Evolutionary conservation across 2,888 invertebrate genomes (phyloP).

Genomic region (Harpalus rufipes): DNA sequence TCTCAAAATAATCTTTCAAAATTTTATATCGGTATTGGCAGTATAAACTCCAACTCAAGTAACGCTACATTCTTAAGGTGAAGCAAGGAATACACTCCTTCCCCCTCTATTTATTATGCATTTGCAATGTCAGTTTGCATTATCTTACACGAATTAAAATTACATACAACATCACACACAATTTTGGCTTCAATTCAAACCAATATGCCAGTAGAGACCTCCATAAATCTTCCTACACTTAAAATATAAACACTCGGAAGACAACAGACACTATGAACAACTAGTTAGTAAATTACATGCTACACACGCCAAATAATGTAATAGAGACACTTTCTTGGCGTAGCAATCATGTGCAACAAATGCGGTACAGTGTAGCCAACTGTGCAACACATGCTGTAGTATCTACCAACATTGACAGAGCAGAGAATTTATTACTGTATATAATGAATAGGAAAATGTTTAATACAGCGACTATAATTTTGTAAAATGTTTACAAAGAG

Average conservation of each 20-base stretch:
- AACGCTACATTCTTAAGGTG: too few relatives aligned
- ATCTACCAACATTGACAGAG: neutral
- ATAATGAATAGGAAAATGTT: neutral
- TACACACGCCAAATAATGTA: neutral
- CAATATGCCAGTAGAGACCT: neutral
- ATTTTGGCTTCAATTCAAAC: neutral
- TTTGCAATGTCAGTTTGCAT: too few relatives aligned
- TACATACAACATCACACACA: neutral
- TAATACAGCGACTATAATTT: too few relatives aligned
- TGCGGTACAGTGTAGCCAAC: neutral
- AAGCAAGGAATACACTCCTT: too few relatives aligned
- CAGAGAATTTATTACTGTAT: neutral
- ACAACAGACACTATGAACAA: neutral
- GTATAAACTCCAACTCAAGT: too few relatives aligned
- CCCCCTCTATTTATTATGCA: too few relatives aligned
- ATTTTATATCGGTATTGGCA: too few relatives aligned
- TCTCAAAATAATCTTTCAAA: too few relatives aligned
- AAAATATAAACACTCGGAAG: neutral
- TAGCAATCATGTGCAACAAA: neutral
- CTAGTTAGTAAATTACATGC: neutral
- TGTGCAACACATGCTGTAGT: neutral
- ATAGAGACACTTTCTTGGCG: neutral
- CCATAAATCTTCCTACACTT: neutral
- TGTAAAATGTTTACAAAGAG: too few relatives aligned
- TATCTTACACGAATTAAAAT: neutral